Base-by-base conservation (phyloP, 2,888 invertebrate species). In the Drosophila atripex region DNA sequence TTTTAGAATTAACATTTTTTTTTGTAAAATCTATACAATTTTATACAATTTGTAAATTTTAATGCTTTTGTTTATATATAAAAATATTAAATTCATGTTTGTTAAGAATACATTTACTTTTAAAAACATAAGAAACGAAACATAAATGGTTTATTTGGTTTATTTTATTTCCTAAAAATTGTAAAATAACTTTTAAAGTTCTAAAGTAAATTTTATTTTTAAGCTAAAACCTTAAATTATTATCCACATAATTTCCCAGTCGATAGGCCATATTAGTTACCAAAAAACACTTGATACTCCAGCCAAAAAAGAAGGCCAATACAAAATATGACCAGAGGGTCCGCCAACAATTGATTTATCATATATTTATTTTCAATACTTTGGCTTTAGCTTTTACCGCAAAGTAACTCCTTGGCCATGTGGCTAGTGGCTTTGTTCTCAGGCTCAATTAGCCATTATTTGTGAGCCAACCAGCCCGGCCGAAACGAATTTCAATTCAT, bases 271-370 rank as follows among this genome's bases (percentile, higher is more conserved):
- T 12, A 5, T 32, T 6, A 5, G 0, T 4, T 9, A 1, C 16
- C 11, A 39, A 21, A 14, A 38, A 53, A 46, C 63, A 63, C 63
- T 47, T 59, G 55, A 53, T 32, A 41, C 45, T 14, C 50, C 16
- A 16, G 18, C 4, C 16, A 38, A 41, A 63, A 38, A 23, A 28
- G n/a, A 47, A 39, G 35, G 28, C 39, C 7, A 32, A 60, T 28
- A 25, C 41, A 23, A 66, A 56, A 50, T 21, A 21, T 25, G 51
- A 45, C 63, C 63, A 35, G 63, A 64, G 63, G 68, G 68, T 49
- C 50, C 45, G 57, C 38, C 70, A 70, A 60, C 76, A 83, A 76
- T 76, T 86, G 80, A 86, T 82, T 82, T 82, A 82, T 82, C 76
- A 86, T 78, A 80, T 77, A 58, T 28, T 86, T 77, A 63, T 61